Percentiles rank a stretch among this genome's conserved stretches.
Conservation (phyloP, 2,888 invertebrate genomes). For the Agelastica alni region DNA sequence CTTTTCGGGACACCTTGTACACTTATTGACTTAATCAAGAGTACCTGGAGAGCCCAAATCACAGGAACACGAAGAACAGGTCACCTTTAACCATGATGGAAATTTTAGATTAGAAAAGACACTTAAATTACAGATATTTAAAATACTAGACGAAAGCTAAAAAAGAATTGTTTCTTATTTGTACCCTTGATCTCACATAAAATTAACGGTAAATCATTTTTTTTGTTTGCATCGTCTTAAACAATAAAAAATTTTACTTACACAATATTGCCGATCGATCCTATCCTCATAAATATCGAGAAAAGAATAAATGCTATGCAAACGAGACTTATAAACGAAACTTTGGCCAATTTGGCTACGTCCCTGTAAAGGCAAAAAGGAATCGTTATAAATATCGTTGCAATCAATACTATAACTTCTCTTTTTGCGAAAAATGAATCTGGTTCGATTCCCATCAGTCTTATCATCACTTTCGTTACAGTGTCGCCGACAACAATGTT, state of each 20-base stretch:
- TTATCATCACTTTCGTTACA: conserved; percentile 77
- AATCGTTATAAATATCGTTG: conserved; percentile 74
- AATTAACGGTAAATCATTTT: no score
- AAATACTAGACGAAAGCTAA: no score
- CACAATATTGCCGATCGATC: conserved; percentile 65
- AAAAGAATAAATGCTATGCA: conserved; percentile 75
- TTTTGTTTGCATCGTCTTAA: no score
- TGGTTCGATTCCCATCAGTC: conserved; percentile 64
- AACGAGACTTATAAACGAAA: conserved; percentile 69
- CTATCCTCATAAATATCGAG: conserved; percentile 66
- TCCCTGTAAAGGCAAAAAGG: conserved; percentile 81
- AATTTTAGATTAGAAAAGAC: no score
- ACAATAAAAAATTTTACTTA: conserved; percentile 63
- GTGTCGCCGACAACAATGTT: conserved; percentile 88
- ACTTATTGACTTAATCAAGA: no score
- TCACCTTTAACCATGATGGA: no score
- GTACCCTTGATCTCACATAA: no score
- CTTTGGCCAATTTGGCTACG: conserved; percentile 71
- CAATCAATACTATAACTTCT: conserved; percentile 71
- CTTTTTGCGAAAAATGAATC: conserved; percentile 65
- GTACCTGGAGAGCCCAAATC: no score
- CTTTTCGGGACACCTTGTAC: no score
- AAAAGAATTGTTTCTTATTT: no score
- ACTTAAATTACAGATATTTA: no score
- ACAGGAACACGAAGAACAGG: no score